Percentiles rank a stretch among this genome's conserved stretches.
These are phyloP conservation scores for Loris lydekkerianus DNA, from an alignment of 2,797 vertebrate species.

Conservation along the genomic window DNA sequence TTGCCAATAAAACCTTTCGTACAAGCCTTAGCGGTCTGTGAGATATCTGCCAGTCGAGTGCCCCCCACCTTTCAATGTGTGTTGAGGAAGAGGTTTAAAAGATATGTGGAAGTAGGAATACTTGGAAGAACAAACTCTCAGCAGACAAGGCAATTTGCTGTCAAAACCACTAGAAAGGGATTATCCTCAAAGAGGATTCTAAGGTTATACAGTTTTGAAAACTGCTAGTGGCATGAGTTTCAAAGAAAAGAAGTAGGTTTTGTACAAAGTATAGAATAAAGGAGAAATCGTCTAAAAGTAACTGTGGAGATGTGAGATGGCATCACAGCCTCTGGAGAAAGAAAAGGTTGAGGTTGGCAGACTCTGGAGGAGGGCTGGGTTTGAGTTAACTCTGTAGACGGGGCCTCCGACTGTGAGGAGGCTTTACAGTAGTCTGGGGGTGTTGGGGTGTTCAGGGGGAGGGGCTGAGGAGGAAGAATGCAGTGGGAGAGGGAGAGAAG, in stretches of 20 bases:
- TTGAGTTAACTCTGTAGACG: background rate
- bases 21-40: too few species aligned
- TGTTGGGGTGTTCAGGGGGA: background rate
- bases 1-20: too few species aligned
- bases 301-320: background rate
- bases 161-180: background rate
- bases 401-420: background rate
- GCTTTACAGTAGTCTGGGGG: background rate
- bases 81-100: conserved; percentile 36
- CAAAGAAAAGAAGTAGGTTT: conserved; percentile 54
- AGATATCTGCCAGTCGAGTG: too few species aligned
- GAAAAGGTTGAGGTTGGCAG: background rate
- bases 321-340: background rate
- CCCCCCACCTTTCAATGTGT: background rate
- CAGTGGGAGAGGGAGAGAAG: background rate
- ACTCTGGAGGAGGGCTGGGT: background rate
- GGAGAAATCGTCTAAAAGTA: background rate
- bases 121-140: conserved; percentile 27
- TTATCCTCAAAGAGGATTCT: conserved; percentile 50
- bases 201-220: conserved; percentile 34
- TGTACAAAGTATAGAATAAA: conserved; percentile 9
- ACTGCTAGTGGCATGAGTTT: background rate
- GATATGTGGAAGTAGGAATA: background rate
- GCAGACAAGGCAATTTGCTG: background rate
- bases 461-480: background rate